Evolutionary conservation across 1,140 invertebrate genomes (phyloP).

Genomic region (Cephus cinctus): DNA sequence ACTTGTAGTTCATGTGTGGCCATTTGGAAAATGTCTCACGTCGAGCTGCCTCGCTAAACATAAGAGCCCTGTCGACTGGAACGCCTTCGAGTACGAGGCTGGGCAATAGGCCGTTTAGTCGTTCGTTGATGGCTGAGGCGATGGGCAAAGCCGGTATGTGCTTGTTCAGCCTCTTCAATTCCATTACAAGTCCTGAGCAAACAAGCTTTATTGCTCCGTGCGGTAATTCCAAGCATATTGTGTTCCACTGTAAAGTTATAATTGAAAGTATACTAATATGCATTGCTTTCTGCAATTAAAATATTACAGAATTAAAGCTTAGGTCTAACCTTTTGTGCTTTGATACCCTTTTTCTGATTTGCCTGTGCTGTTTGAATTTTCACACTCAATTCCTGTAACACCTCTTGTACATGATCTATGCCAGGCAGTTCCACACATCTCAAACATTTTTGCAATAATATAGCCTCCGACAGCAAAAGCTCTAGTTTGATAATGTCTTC

Average conservation of each 20-base stretch:
- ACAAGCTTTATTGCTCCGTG: conserved; percentile 76
- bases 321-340: conserved; percentile 82
- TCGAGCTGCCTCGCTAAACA: conserved; percentile 89
- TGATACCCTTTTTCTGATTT: conserved; percentile 77
- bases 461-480: conserved; percentile 81
- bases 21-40: conserved; percentile 88
- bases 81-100: conserved; percentile 50
- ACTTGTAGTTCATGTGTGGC: conserved; percentile 97
- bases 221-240: conserved; percentile 78
- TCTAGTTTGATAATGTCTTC: conserved; percentile 82
- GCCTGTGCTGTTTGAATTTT: conserved; percentile 71
- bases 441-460: conserved; percentile 78
- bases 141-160: conserved; percentile 83
- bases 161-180: conserved; percentile 78
- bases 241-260: conserved; percentile 78
- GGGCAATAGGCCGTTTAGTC: conserved; percentile 74
- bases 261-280: conserved; percentile 6
- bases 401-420: conserved; percentile 73
- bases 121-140: conserved; percentile 83
- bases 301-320: conserved; percentile 26
- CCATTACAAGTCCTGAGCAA: conserved; percentile 73
- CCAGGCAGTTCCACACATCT: conserved; percentile 69
- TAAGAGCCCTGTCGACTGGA: conserved; percentile 66
- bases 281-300: background rate
- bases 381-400: conserved; percentile 73